A percentile compares a stretch with the other conserved stretches of the same genome.
Evolutionary conservation across 2,113 vertebrate genomes (phyloP).

Genomic region (Delphinapterus leucas): DNA sequence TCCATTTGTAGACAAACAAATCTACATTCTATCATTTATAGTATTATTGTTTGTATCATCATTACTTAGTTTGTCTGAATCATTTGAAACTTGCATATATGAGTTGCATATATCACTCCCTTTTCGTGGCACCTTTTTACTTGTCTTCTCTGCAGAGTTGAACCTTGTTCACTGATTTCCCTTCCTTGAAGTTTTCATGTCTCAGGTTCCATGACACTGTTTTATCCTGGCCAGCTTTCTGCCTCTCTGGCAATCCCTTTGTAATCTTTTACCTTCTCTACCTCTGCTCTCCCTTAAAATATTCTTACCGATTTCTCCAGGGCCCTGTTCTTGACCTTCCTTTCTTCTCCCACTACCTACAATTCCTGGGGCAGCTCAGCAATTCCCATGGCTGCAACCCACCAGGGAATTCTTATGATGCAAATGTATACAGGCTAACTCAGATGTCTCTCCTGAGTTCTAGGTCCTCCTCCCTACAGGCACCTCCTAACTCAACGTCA

Average conservation of each 20-base stretch:
- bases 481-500: neutral
- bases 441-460: neutral
- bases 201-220: neutral
- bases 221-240: neutral
- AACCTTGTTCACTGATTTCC: neutral
- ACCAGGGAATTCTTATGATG: neutral
- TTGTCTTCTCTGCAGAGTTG: neutral
- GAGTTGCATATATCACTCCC: neutral
- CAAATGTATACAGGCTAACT: neutral
- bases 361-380: neutral
- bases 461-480: neutral
- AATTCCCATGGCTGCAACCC: neutral
- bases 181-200: neutral
- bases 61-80: neutral
- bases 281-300: neutral
- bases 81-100: neutral
- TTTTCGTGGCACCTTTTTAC: neutral
- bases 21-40: neutral
- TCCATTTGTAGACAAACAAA: neutral
- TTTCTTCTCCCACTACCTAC: neutral
- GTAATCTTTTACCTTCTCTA: neutral
- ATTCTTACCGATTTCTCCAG: neutral
- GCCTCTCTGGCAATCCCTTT: neutral
- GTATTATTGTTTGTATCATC: neutral
- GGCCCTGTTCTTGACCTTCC: neutral